Conservation (phyloP, 2,888 invertebrate species). For the Leptinotarsa juncta region DNA sequence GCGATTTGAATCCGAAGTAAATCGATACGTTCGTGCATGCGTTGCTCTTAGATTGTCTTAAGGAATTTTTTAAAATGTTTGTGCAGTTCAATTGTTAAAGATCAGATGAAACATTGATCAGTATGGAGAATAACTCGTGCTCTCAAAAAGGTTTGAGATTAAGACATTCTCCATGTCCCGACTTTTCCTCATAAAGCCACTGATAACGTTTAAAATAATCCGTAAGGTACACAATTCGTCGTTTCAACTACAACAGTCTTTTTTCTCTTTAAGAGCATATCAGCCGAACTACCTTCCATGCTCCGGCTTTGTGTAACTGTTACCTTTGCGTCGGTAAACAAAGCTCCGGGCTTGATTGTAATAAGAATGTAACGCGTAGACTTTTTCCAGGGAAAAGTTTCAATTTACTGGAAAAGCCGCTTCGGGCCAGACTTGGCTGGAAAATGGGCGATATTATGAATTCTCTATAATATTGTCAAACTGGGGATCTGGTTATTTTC, state of each 20-base stretch:
- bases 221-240: background rate
- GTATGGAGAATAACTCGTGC: too few relatives aligned
- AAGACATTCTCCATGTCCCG: background rate
- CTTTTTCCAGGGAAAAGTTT: background rate
- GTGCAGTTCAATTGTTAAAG: too few relatives aligned
- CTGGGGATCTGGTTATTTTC: background rate
- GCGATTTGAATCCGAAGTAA: too few relatives aligned
- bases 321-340: conserved; percentile 15
- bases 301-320: conserved; percentile 5
- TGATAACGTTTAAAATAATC: background rate
- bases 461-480: background rate
- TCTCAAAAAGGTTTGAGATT: too few relatives aligned
- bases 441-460: background rate
- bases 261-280: background rate
- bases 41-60: too few relatives aligned
- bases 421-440: background rate
- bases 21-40: too few relatives aligned
- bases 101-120: too few relatives aligned
- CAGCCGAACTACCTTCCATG: background rate
- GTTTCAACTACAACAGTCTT: background rate
- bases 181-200: background rate
- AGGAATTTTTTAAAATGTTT: too few relatives aligned
- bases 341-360: background rate
- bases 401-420: conserved; percentile 7
- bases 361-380: conserved; percentile 7